Conservation (phyloP, 2,888 invertebrate genomes). For the Cephus sareptanus region DNA sequence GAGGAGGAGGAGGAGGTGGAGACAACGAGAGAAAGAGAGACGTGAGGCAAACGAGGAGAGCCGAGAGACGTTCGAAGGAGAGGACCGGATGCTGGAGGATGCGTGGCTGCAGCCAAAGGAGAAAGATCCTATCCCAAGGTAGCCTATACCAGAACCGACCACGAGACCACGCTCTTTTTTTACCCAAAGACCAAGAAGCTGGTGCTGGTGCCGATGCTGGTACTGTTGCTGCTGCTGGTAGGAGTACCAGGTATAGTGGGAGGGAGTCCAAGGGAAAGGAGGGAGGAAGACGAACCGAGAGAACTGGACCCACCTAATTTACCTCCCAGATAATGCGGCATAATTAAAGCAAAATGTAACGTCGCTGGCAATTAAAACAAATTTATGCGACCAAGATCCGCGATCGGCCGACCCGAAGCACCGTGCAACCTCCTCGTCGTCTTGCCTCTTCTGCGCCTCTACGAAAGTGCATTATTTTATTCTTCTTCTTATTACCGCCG, state of each 20-base stretch:
- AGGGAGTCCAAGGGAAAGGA: slow-evolving; percentile 17
- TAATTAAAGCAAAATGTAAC: slow-evolving; percentile 67
- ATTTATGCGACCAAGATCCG: slow-evolving; percentile 67
- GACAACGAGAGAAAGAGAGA: slow-evolving; percentile 30
- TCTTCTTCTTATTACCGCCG: slow-evolving; percentile 42
- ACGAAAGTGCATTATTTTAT: slow-evolving; percentile 40
- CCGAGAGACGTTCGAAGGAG: slow-evolving; percentile 30
- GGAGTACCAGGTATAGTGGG: slow-evolving; percentile 23
- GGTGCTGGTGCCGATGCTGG: slow-evolving; percentile 4
- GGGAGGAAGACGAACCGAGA: slow-evolving; percentile 48
- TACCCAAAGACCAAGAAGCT: slow-evolving; percentile 13
- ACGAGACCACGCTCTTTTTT: slow-evolving; percentile 32
- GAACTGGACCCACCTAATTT: slow-evolving; percentile 66
- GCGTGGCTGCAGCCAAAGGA: slow-evolving; percentile 18
- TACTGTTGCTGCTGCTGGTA: slow-evolving; percentile 14
- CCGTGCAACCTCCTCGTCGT: slow-evolving; percentile 29
- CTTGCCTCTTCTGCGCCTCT: slow-evolving; percentile 19
- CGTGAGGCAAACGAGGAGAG: slow-evolving; percentile 24
- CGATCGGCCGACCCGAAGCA: slow-evolving; percentile 60
- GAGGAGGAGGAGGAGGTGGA: slow-evolving; percentile 18
- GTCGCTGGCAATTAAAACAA: slow-evolving; percentile 67
- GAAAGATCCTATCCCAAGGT: slow-evolving; percentile 58
- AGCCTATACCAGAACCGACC: slow-evolving; percentile 22
- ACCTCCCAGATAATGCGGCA: slow-evolving; percentile 67
- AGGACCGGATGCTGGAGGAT: slow-evolving; percentile 44